Base-by-base conservation (phyloP, 2,888 invertebrate species). In the Tetragonula carbonaria region DNA sequence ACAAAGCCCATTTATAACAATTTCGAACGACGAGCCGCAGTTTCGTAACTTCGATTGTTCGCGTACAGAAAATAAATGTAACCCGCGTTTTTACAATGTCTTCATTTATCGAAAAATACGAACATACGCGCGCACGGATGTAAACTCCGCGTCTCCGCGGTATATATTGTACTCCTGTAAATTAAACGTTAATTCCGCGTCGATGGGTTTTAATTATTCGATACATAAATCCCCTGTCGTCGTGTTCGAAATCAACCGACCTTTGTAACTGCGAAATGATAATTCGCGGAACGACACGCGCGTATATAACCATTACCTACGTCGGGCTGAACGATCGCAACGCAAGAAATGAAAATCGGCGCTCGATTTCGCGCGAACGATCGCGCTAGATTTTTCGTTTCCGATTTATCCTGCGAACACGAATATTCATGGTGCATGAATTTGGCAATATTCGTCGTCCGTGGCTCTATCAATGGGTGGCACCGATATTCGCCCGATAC, bases 401-500 rank as follows among this genome's bases (percentile, higher is more conserved):
- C 50, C 80, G 84, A 90, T 88, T 89, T 88, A 85, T 28, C 28
- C 74, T 87, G 45, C 28, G 68, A 87, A 85, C 83, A 8, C 84
- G 86, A 90, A 91, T 91, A 91, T 91, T 91, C 91, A 91, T 87
- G 91, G 80, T 74, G 82, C 86, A 90, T 88, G 90, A 92, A 92
- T 91, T 91, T 91, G 91, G 89, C 91, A 92, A 92, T 91, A 91
- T 92, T 90, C 91, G 90, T 91, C 88, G 85, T 77, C 85, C 45
- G 80, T 38, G 73, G 63, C 82, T 89, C 86, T 89, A 90, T 91
- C 90, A 75, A 72, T 76, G 70, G 72, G 23, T 62, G 65, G 67
- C 82, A 76, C 67, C 66, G 70, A 83, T 86, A 85, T 86, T 80
- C 76, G 57, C 59, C 23, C 83, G 66, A 85, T 87, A 78, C 45